Evolutionary conservation across 2,888 invertebrate species (phyloP).

Genomic region (Papilio protenor): DNA sequence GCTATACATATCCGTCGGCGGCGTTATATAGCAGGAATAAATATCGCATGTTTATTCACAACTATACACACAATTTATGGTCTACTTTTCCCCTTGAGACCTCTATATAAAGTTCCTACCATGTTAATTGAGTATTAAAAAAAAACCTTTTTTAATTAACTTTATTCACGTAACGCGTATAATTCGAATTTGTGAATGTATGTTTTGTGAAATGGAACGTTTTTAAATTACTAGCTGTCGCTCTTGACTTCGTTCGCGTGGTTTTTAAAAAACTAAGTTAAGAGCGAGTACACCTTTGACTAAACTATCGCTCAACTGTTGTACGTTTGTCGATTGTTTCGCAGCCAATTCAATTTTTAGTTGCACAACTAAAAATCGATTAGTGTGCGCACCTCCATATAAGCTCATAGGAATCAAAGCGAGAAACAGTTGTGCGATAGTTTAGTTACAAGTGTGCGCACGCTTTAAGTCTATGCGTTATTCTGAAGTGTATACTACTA

Average conservation of each 20-base stretch:
- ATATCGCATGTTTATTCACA: constrained; percentile 40
- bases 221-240: background rate
- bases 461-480: background rate
- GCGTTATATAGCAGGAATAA: constrained; percentile 20
- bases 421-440: too few relatives aligned
- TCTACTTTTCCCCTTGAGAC: constrained; percentile 17
- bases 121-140: constrained; percentile 23
- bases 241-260: too few relatives aligned
- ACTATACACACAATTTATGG: constrained; percentile 38
- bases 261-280: background rate
- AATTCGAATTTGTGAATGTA: constrained; percentile 6
- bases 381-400: too few relatives aligned
- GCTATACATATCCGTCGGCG: constrained; percentile 20
- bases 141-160: constrained; percentile 32
- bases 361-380: too few relatives aligned
- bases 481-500: background rate
- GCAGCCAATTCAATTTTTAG: too few relatives aligned
- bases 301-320: too few relatives aligned
- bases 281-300: too few relatives aligned
- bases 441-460: too few relatives aligned
- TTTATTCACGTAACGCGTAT: constrained; percentile 19
- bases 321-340: too few relatives aligned
- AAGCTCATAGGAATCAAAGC: too few relatives aligned
- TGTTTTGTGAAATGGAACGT: constrained; percentile 5
- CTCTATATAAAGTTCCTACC: constrained; percentile 20